Base-by-base conservation (phyloP, 2,113 vertebrate species). In the Xenotilapia caudafasciata region DNA sequence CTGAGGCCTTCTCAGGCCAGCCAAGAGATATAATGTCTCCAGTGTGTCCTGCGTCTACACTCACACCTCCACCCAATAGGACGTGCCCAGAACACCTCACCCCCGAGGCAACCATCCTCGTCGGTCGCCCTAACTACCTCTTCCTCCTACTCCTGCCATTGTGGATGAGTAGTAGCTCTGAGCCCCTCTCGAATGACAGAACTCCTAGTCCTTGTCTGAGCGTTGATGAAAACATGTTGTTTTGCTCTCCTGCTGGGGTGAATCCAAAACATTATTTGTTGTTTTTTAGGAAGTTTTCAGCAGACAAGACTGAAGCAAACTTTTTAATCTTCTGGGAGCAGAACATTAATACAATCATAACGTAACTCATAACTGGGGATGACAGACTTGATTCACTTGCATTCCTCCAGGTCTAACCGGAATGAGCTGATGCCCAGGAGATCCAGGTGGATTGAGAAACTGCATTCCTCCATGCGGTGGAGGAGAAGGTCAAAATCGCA, bases 381-480 rank as follows among this genome's bases (percentile, higher is more conserved):
- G 40, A 73, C 40, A 31, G 12, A 19, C 7, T 38, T 21, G 23
- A 11, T 79, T 51, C 0, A 26, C 28, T 14, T 40, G 56, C 31
- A 6, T 58, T 54, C 42, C 21, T 9, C 8, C 68, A 38, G 4
- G 58, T 65, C 17, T 55, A 47, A 89, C 62, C 23, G 45, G 31
- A 54, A 35, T 28, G 51, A 75, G 51, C n/a, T n/a, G 54, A 40
- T 85, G 80, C 51, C 88, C 86, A 77, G 83, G 88, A 93, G 93
- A 93, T 93, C 47, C 8, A 91, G 85, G 88, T 88, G 89, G 89
- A 90, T 75, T 83, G 75, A 91, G 42, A 90, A 91, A 90, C 86
- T 35, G 60, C 89, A 91, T 94, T 94, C 88, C 90, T 92, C 47
- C 42, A 73, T 47, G 6, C 84, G 47, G 68, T 70, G 60, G 53